Conservation (phyloP, 1,140 invertebrate genomes). For the Calosoma granatense region DNA sequence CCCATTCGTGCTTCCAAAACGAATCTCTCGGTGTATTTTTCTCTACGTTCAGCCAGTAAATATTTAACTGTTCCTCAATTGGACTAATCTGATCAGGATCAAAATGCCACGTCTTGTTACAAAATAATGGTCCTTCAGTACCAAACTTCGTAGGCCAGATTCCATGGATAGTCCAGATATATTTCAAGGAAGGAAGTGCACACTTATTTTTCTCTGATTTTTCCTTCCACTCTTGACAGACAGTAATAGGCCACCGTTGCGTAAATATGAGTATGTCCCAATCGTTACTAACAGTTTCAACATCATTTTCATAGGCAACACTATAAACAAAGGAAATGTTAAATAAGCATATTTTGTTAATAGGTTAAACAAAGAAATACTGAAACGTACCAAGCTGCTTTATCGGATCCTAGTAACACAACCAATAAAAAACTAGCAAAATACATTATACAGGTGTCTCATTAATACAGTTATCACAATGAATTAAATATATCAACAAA, state of each 20-base stretch:
- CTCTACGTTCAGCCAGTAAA: slow-evolving; percentile 66
- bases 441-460: not conserved
- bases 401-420: not conserved
- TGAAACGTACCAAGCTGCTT: not conserved
- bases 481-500: not conserved
- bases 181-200: slow-evolving; percentile 44
- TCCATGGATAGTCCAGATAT: slow-evolving; percentile 70
- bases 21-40: slow-evolving; percentile 42
- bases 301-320: not conserved
- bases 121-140: slow-evolving; percentile 55
- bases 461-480: not conserved
- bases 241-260: slow-evolving; percentile 68
- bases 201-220: slow-evolving; percentile 47
- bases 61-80: slow-evolving; percentile 48
- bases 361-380: too few species aligned
- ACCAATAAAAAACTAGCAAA: slow-evolving; percentile 8
- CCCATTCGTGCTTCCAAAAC: slow-evolving; percentile 77
- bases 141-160: slow-evolving; percentile 67
- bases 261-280: slow-evolving; percentile 73
- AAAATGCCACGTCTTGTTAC: slow-evolving; percentile 56
- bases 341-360: not conserved
- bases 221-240: slow-evolving; percentile 61
- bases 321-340: not conserved
- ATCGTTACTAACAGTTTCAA: slow-evolving; percentile 26
- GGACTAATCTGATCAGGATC: slow-evolving; percentile 44